Base-by-base conservation (phyloP, 2,797 vertebrate genomes). In the Otus scops region DNA sequence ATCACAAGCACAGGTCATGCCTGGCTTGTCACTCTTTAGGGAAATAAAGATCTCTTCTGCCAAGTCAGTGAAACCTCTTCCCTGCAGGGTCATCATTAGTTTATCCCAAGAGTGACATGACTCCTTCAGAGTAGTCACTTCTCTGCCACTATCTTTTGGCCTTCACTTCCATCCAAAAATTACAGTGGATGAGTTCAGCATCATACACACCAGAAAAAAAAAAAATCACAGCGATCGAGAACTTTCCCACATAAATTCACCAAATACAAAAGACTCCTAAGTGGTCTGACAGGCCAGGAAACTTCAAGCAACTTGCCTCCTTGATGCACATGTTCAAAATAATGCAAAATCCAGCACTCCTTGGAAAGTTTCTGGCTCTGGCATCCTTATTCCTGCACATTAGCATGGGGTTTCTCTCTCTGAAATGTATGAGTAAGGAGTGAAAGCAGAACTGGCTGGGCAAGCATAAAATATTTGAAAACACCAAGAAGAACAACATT, bases 381-480 rank as follows among this genome's bases (percentile, higher is more conserved):
- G 71, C 63, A 93, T 51, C 74, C 88, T 93, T 39, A 43, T 82
- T 89, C 65, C 67, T 94, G 81, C 53, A 91, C 53, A 70, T 90
- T 78, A 93, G 64, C 63, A 76, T 74, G 48, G 77, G 64, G 71
- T 82, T 97, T 94, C 80, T 96, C 65, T 70, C 63, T 94, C 90
- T 79, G 77, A 95, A 95, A 83, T 79, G 41, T 64, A 68, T 85
- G 85, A 95, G 67, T 87, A 91, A 93, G 77, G 78, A 96, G 38
- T 47, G 90, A 95, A 95, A 92, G 71, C 38, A 92, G 88, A 95
- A 95, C 80, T 74, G 94, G 88, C 94, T 85, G 85, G 92, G 86
- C 86, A 92, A 95, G 71, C 68, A 71, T 36, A 64, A 94, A 95
- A 92, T 95, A 93, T 91, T 93, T 93, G 94, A 95, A 93, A 93